Evolutionary conservation across 2,888 invertebrate species (phyloP).

Genomic region (Myopa tessellatipennis): DNA sequence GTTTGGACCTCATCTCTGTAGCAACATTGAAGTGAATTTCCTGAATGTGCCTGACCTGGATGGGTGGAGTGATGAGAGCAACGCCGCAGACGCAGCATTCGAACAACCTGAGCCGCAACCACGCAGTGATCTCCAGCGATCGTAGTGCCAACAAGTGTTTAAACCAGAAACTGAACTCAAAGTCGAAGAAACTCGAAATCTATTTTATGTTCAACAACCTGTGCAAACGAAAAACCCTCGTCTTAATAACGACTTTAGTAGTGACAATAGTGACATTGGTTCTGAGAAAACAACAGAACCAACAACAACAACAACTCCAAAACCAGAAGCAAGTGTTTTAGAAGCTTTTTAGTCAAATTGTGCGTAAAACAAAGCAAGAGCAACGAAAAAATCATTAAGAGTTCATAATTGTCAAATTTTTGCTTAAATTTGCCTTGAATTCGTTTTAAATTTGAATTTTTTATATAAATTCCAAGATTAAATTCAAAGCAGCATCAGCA

Average conservation of each 20-base stretch:
- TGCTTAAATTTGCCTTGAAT: neutral
- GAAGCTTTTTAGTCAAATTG: neutral
- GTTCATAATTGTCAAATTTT: neutral
- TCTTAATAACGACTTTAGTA: conserved; percentile 46
- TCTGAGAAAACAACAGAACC: conserved; percentile 7
- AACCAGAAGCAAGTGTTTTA: neutral
- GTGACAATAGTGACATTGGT: conserved; percentile 55
- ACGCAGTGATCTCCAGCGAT: neutral
- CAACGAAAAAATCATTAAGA: neutral
- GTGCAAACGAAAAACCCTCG: conserved; percentile 62
- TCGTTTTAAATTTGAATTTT: neutral
- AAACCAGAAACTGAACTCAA: conserved; percentile 50
- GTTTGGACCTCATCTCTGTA: neutral
- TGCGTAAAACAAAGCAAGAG: neutral
- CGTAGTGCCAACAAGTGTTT: conserved; percentile 14
- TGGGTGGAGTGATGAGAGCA: conserved; percentile 65
- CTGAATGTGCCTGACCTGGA: conserved; percentile 48
- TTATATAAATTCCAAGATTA: neutral
- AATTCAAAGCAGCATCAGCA: neutral
- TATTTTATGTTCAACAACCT: conserved; percentile 65
- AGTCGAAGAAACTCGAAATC: conserved; percentile 61
- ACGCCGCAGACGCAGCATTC: conserved; percentile 46
- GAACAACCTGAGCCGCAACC: conserved; percentile 44
- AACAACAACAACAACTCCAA: neutral
- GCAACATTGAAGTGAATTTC: neutral